phyloP scores from a whole-genome alignment of 2,113 vertebrate species.

The Heloderma charlesbogerti region DNA sequence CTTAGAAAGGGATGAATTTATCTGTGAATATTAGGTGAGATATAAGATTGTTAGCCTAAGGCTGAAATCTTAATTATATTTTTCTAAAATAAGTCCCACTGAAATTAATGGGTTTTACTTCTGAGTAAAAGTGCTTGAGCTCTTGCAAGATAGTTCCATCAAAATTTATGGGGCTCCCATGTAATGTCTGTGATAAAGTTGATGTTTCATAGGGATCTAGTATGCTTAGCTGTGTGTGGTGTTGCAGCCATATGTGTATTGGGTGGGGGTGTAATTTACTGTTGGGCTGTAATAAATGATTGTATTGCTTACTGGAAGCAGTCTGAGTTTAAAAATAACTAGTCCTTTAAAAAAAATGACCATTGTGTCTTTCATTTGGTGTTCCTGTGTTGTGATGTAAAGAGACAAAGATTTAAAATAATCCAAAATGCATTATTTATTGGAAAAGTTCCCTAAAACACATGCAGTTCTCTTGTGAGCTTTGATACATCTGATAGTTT shows the following conservation, averaged over 20 bases:
- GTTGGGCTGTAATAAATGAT: not conserved
- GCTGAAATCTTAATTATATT: not conserved
- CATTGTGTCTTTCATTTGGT: slow-evolving; percentile 45
- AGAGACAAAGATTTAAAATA: slow-evolving; percentile 15
- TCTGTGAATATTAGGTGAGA: not conserved
- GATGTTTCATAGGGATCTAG: not conserved
- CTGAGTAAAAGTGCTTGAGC: not conserved
- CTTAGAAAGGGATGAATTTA: not conserved
- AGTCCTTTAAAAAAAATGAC: slow-evolving; percentile 39
- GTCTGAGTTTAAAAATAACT: slow-evolving; percentile 41
- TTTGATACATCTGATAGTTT: slow-evolving; percentile 6
- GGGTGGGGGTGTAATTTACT: not conserved
- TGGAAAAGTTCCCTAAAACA: slow-evolving; percentile 35
- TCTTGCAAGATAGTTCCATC: not conserved
- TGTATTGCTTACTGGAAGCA: slow-evolving; percentile 7
- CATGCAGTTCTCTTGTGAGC: slow-evolving; percentile 12
- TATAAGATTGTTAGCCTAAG: too few relatives aligned
- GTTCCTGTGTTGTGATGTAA: slow-evolving; percentile 48
- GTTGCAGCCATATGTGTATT: not conserved
- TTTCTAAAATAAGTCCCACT: not conserved
- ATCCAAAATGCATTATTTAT: slow-evolving; percentile 23
- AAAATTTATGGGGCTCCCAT: not conserved
- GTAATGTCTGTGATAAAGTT: slow-evolving; percentile 3
- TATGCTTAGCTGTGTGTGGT: not conserved
- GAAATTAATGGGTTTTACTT: slow-evolving; percentile 6